Evolutionary conservation across 1,140 invertebrate genomes (phyloP), one percentile per base, ranked within the genome.

Genomic region (Drosophila insularis): DNA sequence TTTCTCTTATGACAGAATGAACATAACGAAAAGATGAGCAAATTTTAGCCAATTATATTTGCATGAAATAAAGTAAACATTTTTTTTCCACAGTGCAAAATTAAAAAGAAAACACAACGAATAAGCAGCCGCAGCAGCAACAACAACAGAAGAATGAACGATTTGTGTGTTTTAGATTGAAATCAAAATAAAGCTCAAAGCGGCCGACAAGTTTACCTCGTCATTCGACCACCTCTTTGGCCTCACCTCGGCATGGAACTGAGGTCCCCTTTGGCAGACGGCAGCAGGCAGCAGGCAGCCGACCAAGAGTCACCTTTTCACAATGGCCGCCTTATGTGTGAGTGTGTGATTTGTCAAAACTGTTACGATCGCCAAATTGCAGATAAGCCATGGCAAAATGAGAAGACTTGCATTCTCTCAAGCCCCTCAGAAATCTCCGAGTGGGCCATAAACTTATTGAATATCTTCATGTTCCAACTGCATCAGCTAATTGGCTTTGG

Each of bases 111-210:
- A 39, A 21, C 7, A 23, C 1, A 23, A 13, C 37, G 40, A 40
- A 58, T 43, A 35, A 55, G 54, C 74, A 65, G 63, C 53, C 60
- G 53, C 55, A 65, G 63, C 64, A 68, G 58, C 54, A 68, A 70
- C 55, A 50, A 54, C 63, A 75, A 62, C 61, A 71, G 68, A 78
- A 80, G 81, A 81, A 89, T 90, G 86, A 90, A 90, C 86, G 86
- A 90, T 90, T 90, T 90, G 86, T 90, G 86, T 86, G 81, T 90
- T 90, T 90, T 82, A 90, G 86, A 90, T 90, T 86, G 87, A 90
- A 90, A 90, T 90, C 86, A 86, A 80, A 87, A 74, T 89, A 89
- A 87, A 87, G 79, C 84, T 87, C 84, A 87, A 87, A 87, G 62
- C 82, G 79, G 84, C 68, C 71, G 73, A 73, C 61, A 71, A 32